A percentile compares a stretch with the other conserved stretches of the same genome.
Evolutionary conservation across 2,113 vertebrate genomes (phyloP).

Genomic region (Orcinus orca): DNA sequence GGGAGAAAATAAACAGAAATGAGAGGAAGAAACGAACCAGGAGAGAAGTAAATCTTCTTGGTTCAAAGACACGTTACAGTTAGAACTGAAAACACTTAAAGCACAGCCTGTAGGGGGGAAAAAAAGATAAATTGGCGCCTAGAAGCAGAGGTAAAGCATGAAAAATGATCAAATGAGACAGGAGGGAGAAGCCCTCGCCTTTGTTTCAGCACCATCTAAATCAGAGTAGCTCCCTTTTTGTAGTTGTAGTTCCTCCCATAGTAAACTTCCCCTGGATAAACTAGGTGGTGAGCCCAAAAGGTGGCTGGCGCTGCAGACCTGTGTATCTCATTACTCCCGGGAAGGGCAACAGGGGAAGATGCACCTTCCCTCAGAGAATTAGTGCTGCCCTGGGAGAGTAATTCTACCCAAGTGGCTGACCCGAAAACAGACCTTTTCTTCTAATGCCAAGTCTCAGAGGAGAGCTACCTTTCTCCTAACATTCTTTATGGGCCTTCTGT

Average conservation of each 20-base stretch:
- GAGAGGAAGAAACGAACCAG: not conserved
- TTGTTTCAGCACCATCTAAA: slow-evolving; percentile 44
- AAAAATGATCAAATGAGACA: slow-evolving; percentile 50
- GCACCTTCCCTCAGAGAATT: slow-evolving; percentile 46
- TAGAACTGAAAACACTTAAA: slow-evolving; percentile 28
- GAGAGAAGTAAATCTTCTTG: not conserved
- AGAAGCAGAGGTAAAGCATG: slow-evolving; percentile 34
- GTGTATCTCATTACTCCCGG: slow-evolving; percentile 61
- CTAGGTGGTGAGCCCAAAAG: slow-evolving; percentile 26
- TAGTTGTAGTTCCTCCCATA: slow-evolving; percentile 14
- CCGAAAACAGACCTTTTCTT: slow-evolving; percentile 55
- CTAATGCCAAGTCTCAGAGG: slow-evolving; percentile 61
- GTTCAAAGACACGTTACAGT: not conserved
- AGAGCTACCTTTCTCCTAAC: slow-evolving; percentile 37
- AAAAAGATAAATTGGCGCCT: not conserved
- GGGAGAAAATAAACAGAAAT: not conserved
- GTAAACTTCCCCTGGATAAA: slow-evolving; percentile 58
- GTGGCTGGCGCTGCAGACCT: not conserved
- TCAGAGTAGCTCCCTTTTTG: slow-evolving; percentile 48
- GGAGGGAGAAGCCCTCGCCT: slow-evolving; percentile 5
- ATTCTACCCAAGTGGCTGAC: slow-evolving; percentile 53
- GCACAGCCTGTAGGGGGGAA: not conserved
- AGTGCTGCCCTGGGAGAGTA: not conserved
- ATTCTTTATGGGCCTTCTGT: slow-evolving; percentile 66
- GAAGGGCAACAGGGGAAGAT: slow-evolving; percentile 46